Base-by-base conservation (phyloP, 2,113 vertebrate genomes). In the Xyliphius kryptos region DNA sequence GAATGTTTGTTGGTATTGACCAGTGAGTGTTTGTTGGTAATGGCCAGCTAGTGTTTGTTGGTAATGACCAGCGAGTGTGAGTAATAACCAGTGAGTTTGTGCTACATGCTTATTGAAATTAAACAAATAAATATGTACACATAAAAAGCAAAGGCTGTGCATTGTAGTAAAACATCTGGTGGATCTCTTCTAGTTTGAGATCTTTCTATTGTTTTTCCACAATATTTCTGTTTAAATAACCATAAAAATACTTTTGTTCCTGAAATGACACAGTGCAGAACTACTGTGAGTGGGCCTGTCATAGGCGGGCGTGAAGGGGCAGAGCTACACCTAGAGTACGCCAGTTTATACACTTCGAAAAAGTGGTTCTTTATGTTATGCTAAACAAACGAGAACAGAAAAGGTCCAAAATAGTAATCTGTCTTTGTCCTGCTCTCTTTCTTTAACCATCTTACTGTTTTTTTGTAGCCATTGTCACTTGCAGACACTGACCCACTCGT, bases 401-500 rank as follows among this genome's bases (percentile, higher is more conserved):
- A 65, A 75, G 53, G 22, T 51, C 63, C 38, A 22, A 68, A 75
- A 61, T 11, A 1, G n/a, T n/a, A 5, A 9, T 59, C 66, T 53
- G n/a, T n/a, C n/a, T n/a, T n/a, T n/a, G n/a, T n/a, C 66, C 51
- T 52, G 69, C 20, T 20, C 40, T 44, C 26, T 9, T 44, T 15
- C 48, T 12, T 56, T 44, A 51, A n/a, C 52, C 44, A n/a, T 26
- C 50, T 66, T 74, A 56, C 9, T 48, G 44, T 70, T 32, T 73
- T 56, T 59, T n/a, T n/a, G n/a, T n/a, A n/a, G n/a, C n/a, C 8
- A 19, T 49, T 26, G 79, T 87, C 83, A 98, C 83, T 99, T 99
- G 80, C 96, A 99, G 64, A 99, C 96, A 10, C 92, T 96, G 82
- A 98, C 95, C 96, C 95, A 98, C 82, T 97, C 94, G 4, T 92